phyloP scores from a whole-genome alignment of 2,888 invertebrate genomes.

The Drosophila parthenogenetica region DNA sequence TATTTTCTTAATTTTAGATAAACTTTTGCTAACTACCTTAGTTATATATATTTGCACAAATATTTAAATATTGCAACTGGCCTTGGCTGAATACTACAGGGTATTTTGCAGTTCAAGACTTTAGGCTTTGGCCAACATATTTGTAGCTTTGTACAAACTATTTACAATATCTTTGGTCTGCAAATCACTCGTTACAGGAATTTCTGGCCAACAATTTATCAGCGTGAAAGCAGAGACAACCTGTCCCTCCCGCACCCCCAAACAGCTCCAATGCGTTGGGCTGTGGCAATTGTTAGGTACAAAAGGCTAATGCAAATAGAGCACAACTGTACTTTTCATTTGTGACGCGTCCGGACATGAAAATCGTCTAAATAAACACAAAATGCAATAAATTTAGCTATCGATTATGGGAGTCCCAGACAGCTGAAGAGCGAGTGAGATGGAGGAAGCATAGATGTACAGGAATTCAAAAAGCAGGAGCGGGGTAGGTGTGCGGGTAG shows the following conservation, averaged over 20 bases:
- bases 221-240: not conserved
- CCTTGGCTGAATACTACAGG: conserved; percentile 3
- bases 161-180: conserved; percentile 6
- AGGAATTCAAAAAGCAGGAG: not conserved
- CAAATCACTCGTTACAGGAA: conserved; percentile 33
- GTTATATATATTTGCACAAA: not conserved
- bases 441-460: not conserved
- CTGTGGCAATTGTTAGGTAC: conserved; percentile 52
- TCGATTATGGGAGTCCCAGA: conserved; percentile 67
- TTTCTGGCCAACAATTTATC: conserved; percentile 54
- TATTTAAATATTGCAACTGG: not conserved
- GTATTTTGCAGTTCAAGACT: conserved; percentile 1
- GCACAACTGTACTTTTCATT: conserved; percentile 72
- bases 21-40: too few relatives aligned
- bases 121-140: conserved; percentile 4
- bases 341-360: conserved; percentile 67
- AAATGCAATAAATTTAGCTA: conserved; percentile 77
- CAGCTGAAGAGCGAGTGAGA: not conserved
- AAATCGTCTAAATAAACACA: conserved; percentile 79
- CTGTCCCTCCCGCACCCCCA: too few relatives aligned
- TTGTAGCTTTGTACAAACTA: conserved; percentile 10
- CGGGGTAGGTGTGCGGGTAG: not conserved
- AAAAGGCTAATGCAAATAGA: conserved; percentile 32
- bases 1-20: too few relatives aligned
- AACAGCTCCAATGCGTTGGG: not conserved